These are phyloP conservation scores for Abrostola tripartita DNA, from an alignment of 2,888 invertebrate genomes.

Conservation along the genomic window DNA sequence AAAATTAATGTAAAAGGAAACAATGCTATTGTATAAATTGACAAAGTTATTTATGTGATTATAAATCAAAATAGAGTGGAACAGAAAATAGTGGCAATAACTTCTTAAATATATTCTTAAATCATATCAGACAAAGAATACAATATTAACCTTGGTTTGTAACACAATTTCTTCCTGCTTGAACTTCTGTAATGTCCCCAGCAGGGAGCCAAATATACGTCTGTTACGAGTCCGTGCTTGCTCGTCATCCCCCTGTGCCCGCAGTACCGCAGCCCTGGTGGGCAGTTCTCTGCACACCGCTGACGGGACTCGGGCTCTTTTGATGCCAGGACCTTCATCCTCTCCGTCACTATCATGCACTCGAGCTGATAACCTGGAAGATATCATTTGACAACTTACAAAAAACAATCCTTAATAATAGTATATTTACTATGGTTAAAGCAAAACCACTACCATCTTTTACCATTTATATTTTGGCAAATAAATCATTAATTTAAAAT, in stretches of 20 bases:
- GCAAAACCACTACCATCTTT: too few relatives aligned
- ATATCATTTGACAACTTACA: not conserved
- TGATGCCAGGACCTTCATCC: slow-evolving; percentile 74
- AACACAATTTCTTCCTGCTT: slow-evolving; percentile 97
- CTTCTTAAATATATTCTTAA: too few relatives aligned
- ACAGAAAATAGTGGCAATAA: too few relatives aligned
- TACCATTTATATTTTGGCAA: too few relatives aligned
- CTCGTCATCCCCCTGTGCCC: slow-evolving; percentile 94
- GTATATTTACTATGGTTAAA: too few relatives aligned
- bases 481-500: too few relatives aligned
- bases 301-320: slow-evolving; percentile 86
- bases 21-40: too few relatives aligned
- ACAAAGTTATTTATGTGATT: too few relatives aligned
- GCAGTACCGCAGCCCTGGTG: slow-evolving; percentile 87
- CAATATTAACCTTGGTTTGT: slow-evolving; percentile 90
- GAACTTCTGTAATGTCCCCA: slow-evolving; percentile 98
- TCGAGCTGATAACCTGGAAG: slow-evolving; percentile 78
- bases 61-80: too few relatives aligned
- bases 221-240: slow-evolving; percentile 94
- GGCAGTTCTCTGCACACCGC: slow-evolving; percentile 95
- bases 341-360: slow-evolving; percentile 85
- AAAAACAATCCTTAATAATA: too few relatives aligned
- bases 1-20: too few relatives aligned
- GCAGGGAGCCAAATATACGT: slow-evolving; percentile 98
- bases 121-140: not conserved